Conservation (phyloP, 2,113 vertebrate species). For the Tringa solitaria region DNA sequence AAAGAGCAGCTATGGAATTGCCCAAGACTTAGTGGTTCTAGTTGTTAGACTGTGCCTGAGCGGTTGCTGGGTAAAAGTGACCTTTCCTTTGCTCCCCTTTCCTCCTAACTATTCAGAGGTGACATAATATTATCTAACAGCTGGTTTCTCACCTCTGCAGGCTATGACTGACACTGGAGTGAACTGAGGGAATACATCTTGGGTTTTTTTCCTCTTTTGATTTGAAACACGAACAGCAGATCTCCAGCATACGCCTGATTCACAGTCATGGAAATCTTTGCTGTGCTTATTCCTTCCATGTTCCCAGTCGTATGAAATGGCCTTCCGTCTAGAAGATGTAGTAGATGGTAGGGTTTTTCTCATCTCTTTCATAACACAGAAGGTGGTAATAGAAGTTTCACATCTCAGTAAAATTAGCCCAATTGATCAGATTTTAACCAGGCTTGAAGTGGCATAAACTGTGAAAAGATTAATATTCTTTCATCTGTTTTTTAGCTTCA, state of each 20-base stretch:
- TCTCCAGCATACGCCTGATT: fast-evolving
- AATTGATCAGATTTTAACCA: background rate
- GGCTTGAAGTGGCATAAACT: background rate
- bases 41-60: background rate
- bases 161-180: background rate
- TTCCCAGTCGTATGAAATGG: fast-evolving
- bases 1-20: background rate
- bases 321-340: background rate
- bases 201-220: background rate
- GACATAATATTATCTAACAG: slow-evolving; percentile 5
- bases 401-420: background rate
- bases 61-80: background rate
- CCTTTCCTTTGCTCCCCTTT: background rate
- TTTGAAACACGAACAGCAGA: background rate
- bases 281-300: background rate
- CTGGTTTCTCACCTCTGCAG: slow-evolving; percentile 29
- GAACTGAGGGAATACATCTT: background rate
- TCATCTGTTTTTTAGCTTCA: background rate
- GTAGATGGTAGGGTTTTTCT: background rate
- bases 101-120: background rate
- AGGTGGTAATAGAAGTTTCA: background rate
- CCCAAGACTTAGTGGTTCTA: background rate
- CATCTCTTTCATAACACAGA: background rate
- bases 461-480: background rate
- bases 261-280: background rate